Evolutionary conservation across 92 coral and sea anemone genomes (phyloP), one percentile per base, ranked within the genome.

Genomic region (Paramuricea clavata): DNA sequence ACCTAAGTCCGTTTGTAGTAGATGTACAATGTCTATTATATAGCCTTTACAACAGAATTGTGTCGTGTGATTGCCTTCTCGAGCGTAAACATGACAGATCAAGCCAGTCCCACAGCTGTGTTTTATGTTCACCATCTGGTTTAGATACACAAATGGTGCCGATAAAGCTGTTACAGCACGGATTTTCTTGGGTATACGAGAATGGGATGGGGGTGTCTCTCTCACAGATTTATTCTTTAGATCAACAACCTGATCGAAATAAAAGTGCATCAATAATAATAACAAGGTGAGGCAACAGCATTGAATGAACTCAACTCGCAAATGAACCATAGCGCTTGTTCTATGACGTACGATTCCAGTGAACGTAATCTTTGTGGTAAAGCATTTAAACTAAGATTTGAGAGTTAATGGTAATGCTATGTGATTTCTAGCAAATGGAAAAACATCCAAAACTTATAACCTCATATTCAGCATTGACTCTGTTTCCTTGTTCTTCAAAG

Each of bases 1-100:
- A 35, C 65, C 77, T 31, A 89, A 73, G 33, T 89, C 93, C 6
- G 23, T 50, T 65, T 81, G 82, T 28, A 94, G 41, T 82, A 94
- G 56, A 47, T 85, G 74, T 72, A 94, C 68, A 12, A 94, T 69
- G 42, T 94, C 95, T 0, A 94, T 85, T 71, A 87, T 85, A 23
- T 89, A 57, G 6, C 97, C 97, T n/a, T 89, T 69, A 52, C 95
- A 92, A 86, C 95, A 92, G 35, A 49, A 64, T 33, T 30, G 34
- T 21, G 35, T 23, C 34, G 27, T 75, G 5, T 34, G 68, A 25
- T 86, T 86, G 12, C 52, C 15, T 0, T 30, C 13, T 33, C 0
- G 1, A 16, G 57, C 0, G 39, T 49, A 54, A 19, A 49, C 44
- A 22, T 59, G 60, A 30, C 84, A 79, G 0, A 67, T 47, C 30